Evolutionary conservation across 2,113 vertebrate genomes (phyloP).

Genomic region (Cynocephalus volans): DNA sequence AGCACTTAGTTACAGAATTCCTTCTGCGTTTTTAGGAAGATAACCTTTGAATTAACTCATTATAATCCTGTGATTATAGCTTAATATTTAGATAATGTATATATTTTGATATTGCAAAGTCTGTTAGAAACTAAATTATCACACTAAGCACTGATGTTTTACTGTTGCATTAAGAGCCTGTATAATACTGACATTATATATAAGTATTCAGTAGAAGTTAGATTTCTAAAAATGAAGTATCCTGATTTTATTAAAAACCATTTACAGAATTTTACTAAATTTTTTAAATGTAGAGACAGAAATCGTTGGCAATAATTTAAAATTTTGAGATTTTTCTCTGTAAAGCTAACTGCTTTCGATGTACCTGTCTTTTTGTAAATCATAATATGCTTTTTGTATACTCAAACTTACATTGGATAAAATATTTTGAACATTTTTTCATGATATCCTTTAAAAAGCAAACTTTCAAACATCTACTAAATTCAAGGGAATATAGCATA

Average conservation of each 20-base stretch:
- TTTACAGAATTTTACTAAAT: constrained; percentile 43
- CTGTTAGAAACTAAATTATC: background rate
- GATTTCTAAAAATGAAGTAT: constrained; percentile 52
- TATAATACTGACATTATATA: background rate
- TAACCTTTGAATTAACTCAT: constrained; percentile 26
- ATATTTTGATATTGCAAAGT: constrained; percentile 46
- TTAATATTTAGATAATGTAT: constrained; percentile 24
- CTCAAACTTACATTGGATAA: constrained; percentile 4
- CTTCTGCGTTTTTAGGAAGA: background rate
- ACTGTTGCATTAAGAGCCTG: background rate
- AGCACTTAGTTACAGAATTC: background rate
- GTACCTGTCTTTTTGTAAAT: constrained; percentile 51
- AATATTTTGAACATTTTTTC: constrained; percentile 59
- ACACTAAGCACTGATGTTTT: background rate
- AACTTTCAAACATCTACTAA: constrained; percentile 9
- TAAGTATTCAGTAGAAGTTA: constrained; percentile 45
- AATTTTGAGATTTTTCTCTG: constrained; percentile 10
- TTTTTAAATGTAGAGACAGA: background rate
- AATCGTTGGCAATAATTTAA: background rate
- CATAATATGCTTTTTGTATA: background rate
- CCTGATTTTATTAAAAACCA: background rate
- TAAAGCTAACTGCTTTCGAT: constrained; percentile 20
- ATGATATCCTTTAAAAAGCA: constrained; percentile 54
- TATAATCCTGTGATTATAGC: background rate
- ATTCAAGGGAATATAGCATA: constrained; percentile 35